Conservation (phyloP, 2,797 vertebrate genomes). For the Parambassis ranga region DNA sequence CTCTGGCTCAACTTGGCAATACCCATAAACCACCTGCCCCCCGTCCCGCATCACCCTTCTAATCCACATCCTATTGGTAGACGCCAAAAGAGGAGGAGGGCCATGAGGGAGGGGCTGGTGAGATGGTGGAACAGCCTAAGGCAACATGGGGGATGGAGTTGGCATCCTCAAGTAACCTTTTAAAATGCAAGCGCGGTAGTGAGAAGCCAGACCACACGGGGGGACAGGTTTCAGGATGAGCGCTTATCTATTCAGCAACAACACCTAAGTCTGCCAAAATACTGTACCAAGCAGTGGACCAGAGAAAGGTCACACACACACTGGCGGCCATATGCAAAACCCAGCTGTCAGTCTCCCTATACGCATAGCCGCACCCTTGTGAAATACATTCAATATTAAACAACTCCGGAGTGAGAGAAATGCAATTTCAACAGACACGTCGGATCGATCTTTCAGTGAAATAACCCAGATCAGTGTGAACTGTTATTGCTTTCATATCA, state of each 20-base stretch:
- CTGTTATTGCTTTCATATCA: constrained; percentile 71
- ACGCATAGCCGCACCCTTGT: constrained; percentile 1
- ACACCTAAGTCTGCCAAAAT: constrained; percentile 67
- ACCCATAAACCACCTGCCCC: constrained; percentile 14
- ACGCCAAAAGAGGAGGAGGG: constrained; percentile 18
- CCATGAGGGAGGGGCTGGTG: constrained; percentile 8
- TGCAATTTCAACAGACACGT: constrained; percentile 55
- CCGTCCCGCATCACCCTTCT: not conserved
- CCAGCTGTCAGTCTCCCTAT: constrained; percentile 29
- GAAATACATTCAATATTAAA: constrained; percentile 53
- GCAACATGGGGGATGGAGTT: constrained; percentile 43
- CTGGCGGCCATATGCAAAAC: constrained; percentile 67
- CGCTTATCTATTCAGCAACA: constrained; percentile 70
- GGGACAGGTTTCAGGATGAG: constrained; percentile 60
- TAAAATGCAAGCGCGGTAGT: constrained; percentile 53
- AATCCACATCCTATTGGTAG: constrained; percentile 24
- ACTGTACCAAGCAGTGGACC: constrained; percentile 43
- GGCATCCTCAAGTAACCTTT: constrained; percentile 71
- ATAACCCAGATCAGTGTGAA: constrained; percentile 56
- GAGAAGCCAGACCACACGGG: constrained; percentile 60
- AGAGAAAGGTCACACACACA: constrained; percentile 62
- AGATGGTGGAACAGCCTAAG: constrained; percentile 29
- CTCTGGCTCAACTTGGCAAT: constrained; percentile 29
- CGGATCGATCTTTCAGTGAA: constrained; percentile 59
- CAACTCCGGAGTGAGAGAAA: constrained; percentile 46